Percentiles rank a stretch among this genome's conserved stretches.
These are phyloP conservation scores for Passerculus sandwichensis DNA, from an alignment of 2,797 vertebrate genomes.

Conservation along the genomic window DNA sequence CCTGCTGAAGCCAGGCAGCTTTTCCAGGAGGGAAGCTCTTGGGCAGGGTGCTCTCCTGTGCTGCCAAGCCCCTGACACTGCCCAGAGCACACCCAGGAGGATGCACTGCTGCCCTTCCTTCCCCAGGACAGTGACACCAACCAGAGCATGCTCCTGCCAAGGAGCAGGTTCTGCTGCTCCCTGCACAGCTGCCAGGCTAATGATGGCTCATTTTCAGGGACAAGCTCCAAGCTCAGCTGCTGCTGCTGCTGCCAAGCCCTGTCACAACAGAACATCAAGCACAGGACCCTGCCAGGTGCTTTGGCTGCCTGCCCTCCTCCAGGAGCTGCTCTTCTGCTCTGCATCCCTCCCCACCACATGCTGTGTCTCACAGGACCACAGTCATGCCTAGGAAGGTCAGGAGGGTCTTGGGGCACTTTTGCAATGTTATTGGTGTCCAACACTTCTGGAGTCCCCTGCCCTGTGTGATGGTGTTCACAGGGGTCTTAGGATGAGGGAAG, in stretches of 20 bases:
- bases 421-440: background rate
- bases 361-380: background rate
- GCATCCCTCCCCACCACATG: background rate
- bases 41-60: fast-evolving
- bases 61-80: background rate
- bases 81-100: background rate
- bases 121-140: background rate
- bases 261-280: background rate
- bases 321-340: background rate
- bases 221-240: background rate
- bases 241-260: background rate
- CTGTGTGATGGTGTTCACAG: too few relatives aligned
- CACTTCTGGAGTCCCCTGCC: background rate
- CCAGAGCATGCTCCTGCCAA: background rate
- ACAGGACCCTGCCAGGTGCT: background rate
- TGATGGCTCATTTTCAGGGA: background rate
- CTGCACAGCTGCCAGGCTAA: background rate
- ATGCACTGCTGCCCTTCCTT: background rate
- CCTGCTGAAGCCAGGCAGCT: background rate
- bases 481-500: too few relatives aligned
- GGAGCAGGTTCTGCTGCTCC: background rate
- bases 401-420: background rate
- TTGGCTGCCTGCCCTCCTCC: fast-evolving
- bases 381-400: background rate
- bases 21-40: background rate